Base-by-base conservation (phyloP, 2,888 invertebrate genomes). In the Seladonia tumulorum region DNA sequence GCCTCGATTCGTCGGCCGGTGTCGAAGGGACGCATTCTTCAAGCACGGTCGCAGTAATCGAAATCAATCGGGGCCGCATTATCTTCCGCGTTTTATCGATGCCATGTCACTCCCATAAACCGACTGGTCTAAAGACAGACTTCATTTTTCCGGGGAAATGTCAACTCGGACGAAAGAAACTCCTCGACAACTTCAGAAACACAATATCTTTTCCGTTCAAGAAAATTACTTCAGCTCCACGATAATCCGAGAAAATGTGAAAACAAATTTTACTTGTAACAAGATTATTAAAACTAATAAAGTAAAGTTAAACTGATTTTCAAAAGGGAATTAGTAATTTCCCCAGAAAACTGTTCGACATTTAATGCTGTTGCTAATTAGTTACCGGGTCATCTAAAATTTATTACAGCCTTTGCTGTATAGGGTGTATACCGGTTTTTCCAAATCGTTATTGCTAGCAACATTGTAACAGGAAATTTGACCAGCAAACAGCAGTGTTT, bases 1-100 rank as follows among this genome's bases (percentile, higher is more conserved):
- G 68, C 72, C 77, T 82, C 87, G 75, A 77, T 81, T 70, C 68
- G 25, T 76, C 18, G 8, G 39, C 18, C 14, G 42, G 45, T n/a
- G 29, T 75, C 60, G 57, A 87, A 81, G 60, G 45, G 57, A 57
- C 72, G 60, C 76, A 25, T 71, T 57, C 22, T 53, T 10, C 3
- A 70, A 80, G 57, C 76, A 53, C 53, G 73, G 73, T 76, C 82
- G 86, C 81, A 73, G 70, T 70, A 81, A 35, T 83, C 22, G 66
- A 80, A 72, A 83, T 81, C 78, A 16, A 16, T 66, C 45, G n/a
- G 68, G 45, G 5, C 29, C 71, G 18, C 70, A 22, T 74, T 70
- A 29, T 39, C 76, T 12, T 39, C 22, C 7, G 35, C 42, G 29
- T 47, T 7, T 76, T 68, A 76, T 80, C 78, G 83, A 25, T 63